Evolutionary conservation across 2,797 vertebrate genomes (phyloP), one percentile per base, ranked within the genome.

Genomic region (Coilia nasus): DNA sequence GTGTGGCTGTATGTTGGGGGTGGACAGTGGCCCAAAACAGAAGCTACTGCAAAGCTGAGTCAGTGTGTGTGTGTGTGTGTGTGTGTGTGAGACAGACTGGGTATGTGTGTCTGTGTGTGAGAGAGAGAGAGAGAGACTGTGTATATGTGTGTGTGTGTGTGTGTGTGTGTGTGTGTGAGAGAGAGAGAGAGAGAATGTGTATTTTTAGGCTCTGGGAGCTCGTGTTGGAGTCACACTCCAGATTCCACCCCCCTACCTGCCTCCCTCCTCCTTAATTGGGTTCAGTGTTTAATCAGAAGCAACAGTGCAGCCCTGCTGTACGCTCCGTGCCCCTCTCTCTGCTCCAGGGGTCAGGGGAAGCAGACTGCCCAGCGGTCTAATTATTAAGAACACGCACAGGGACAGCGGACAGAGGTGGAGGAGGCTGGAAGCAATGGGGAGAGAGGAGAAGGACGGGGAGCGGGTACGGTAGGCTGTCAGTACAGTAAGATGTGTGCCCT

Each of bases 261-360:
- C 25, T 81, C 47, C 44, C 50, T 83, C 82, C 44, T 44, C 82
- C 78, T 87, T 85, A 87, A 87, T 82, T 60, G 31, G 9, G 25
- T 64, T 10, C 21, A 71, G 46, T 86, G 82, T 82, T 81, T 86
- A 67, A 88, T 87, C 86, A 86, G 88, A 31, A 89, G 84, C 78
- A 46, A 80, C 84, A 83, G 81, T 19, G 41, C 83, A 60, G 28
- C 57, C 78, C 83, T 82, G 83, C 50, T 83, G 25, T 80, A 85
- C 46, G 75, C 25, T 83, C 54, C 46, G 50, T 60, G n/a, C 47
- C 60, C 2, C 67, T 19, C 60, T 10, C 31, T 21, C 71, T 14
- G 14, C 71, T 41, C 15, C 35, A 78, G 31, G 71, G 71, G 31
- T 78, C 71, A 78, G 71, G 31, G 19, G 5, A 35, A 41, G 71